Conservation (phyloP, 2,888 invertebrate genomes). For the Heliconius hortense region DNA sequence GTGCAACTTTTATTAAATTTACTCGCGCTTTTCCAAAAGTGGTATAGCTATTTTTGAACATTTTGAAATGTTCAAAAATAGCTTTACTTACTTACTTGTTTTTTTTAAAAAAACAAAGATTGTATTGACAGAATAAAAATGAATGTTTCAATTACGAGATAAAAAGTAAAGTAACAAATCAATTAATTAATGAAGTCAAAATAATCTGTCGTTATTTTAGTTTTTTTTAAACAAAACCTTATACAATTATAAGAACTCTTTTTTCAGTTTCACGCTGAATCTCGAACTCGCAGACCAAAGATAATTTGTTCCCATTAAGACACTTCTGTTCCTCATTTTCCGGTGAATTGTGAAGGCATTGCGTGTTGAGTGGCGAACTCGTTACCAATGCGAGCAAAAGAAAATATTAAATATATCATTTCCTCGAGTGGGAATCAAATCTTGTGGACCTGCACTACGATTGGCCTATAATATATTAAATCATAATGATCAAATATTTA, state of each 20-base stretch:
- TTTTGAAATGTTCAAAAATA: background rate
- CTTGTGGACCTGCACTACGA: too few relatives aligned
- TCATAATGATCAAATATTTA: too few relatives aligned
- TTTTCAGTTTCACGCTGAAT: background rate
- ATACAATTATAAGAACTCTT: background rate
- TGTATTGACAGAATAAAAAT: constrained; percentile 2
- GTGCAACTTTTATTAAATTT: too few relatives aligned
- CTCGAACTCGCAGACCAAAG: background rate
- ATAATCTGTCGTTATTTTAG: background rate
- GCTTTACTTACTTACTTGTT: background rate
- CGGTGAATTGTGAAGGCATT: background rate
- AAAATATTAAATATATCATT: too few relatives aligned
- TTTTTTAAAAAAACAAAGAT: background rate
- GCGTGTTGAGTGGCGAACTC: background rate
- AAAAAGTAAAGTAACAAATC: background rate
- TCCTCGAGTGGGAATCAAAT: too few relatives aligned
- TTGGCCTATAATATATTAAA: too few relatives aligned
- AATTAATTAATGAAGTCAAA: background rate
- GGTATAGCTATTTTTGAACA: background rate
- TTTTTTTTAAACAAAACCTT: background rate
- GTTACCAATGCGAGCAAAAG: too few relatives aligned
- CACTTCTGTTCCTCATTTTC: background rate
- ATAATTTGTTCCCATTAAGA: background rate
- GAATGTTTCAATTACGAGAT: background rate
- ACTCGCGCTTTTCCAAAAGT: background rate